Conservation (phyloP, 2,113 vertebrate genomes). For the Prietella phreatophila region DNA sequence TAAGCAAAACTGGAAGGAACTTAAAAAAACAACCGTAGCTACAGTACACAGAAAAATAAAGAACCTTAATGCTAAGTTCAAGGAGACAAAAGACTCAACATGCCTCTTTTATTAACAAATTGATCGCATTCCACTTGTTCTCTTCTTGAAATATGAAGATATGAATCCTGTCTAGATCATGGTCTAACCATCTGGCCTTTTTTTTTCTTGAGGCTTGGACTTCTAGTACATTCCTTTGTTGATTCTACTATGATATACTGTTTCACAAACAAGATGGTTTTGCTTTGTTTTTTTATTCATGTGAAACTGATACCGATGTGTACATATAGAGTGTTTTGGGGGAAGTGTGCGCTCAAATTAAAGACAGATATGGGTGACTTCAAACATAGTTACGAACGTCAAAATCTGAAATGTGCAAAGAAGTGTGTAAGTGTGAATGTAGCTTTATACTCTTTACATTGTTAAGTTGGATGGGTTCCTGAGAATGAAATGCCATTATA, state of each 20-base stretch:
- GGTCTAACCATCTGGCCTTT: neutral
- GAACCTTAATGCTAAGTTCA: neutral
- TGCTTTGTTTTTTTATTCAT: neutral
- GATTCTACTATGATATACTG: neutral
- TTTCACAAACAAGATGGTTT: neutral
- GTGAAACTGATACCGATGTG: neutral
- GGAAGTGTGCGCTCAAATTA: neutral
- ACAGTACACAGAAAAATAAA: neutral
- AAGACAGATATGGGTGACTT: neutral
- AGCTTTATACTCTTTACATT: neutral
- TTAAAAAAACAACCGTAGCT: neutral
- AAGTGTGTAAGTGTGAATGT: neutral
- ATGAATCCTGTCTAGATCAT: neutral
- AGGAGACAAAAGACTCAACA: neutral
- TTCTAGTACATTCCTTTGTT: no score
- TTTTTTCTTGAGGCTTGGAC: neutral
- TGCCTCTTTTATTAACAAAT: neutral
- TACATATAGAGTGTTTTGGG: neutral
- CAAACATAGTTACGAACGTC: no score
- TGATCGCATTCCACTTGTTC: neutral
- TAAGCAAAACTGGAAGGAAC: constrained; percentile 3
- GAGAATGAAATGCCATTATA: neutral
- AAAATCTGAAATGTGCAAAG: neutral
- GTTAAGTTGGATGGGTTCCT: neutral
- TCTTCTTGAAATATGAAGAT: neutral